phyloP scores from a whole-genome alignment of 2,797 vertebrate species.

The Ispidina lecontei region DNA sequence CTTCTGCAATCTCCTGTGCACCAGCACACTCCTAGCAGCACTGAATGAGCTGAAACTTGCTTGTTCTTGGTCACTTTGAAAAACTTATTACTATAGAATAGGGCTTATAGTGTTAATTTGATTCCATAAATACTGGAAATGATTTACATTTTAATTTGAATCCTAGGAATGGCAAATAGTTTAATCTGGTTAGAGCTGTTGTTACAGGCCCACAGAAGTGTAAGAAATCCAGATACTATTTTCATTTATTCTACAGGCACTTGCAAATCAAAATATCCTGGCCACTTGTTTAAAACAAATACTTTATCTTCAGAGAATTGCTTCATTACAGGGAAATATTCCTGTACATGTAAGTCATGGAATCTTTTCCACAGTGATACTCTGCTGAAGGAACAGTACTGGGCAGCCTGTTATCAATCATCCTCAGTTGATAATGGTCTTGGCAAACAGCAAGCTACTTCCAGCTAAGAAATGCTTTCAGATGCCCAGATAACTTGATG shows the following conservation, averaged over 20 bases:
- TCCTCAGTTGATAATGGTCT: background rate
- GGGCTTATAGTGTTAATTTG: background rate
- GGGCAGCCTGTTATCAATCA: background rate
- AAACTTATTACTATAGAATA: background rate
- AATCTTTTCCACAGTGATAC: background rate
- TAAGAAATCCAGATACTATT: background rate
- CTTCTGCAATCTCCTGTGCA: background rate
- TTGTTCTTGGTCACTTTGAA: background rate
- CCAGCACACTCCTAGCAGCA: constrained; percentile 11
- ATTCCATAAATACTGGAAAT: background rate
- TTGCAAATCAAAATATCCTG: background rate
- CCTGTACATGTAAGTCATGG: too few species aligned
- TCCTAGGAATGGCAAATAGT: background rate
- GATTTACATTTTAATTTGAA: background rate
- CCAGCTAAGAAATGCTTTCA: background rate
- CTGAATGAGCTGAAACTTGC: background rate
- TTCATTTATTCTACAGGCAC: background rate
- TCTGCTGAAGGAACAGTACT: background rate
- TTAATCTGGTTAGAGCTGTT: background rate
- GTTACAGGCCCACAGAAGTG: background rate
- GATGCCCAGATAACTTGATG: background rate
- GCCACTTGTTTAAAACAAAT: background rate
- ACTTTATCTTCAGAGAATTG: background rate
- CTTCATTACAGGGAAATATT: background rate
- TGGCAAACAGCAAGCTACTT: background rate